phyloP scores from a whole-genome alignment of 2,888 invertebrate genomes.

The Drosophila testacea region DNA sequence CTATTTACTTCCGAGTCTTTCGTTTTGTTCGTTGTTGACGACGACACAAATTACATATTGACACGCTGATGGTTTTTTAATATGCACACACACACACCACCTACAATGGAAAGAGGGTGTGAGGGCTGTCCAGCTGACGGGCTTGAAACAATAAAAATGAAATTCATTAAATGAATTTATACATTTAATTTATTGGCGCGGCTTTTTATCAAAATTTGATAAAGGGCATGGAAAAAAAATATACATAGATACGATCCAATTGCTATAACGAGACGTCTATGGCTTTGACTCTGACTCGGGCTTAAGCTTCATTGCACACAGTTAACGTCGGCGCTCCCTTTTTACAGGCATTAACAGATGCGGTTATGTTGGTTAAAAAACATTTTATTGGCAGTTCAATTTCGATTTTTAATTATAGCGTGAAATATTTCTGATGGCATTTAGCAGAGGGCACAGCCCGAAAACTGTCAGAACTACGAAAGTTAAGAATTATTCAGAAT shows the following conservation, averaged over 20 bases:
- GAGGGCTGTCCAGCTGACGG: constrained; percentile 26
- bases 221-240: constrained; percentile 48
- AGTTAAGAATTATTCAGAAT: too few species aligned
- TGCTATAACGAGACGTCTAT: constrained; percentile 14
- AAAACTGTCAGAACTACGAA: too few species aligned
- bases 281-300: constrained; percentile 22
- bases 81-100: constrained; percentile 63
- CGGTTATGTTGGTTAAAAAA: constrained; percentile 81
- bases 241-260: constrained; percentile 25
- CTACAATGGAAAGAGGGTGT: constrained; percentile 3
- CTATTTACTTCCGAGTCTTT: constrained; percentile 67
- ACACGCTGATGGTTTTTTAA: constrained; percentile 83
- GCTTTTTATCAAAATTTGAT: constrained; percentile 82
- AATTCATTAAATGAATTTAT: constrained; percentile 81
- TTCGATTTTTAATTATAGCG: constrained; percentile 77
- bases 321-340: constrained; percentile 60
- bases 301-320: constrained; percentile 76
- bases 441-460: constrained; percentile 2
- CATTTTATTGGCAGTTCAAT: constrained; percentile 77
- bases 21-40: constrained; percentile 43
- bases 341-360: constrained; percentile 72
- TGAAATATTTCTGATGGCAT: constrained; percentile 60
- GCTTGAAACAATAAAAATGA: constrained; percentile 72
- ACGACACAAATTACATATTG: constrained; percentile 82
- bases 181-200: constrained; percentile 80